Percentiles rank a stretch among this genome's conserved stretches.
Conservation (phyloP, 2,797 vertebrate species). For the Gadopsis bispinosus region DNA sequence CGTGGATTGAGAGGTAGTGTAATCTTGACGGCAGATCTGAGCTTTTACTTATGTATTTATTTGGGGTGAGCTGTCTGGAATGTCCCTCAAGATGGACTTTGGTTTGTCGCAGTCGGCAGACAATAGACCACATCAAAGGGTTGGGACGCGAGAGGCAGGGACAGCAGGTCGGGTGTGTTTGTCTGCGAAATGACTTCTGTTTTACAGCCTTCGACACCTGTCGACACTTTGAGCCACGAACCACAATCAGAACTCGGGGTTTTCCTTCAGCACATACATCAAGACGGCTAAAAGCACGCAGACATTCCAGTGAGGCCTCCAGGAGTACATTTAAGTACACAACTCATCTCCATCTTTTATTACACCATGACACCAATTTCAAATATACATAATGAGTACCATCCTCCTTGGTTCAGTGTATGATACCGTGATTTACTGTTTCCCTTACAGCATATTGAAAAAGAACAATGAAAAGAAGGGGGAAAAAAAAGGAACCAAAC, state of each 20-base stretch:
- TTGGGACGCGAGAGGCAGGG: constrained; percentile 10
- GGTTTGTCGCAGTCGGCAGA: constrained; percentile 61
- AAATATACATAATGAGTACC: constrained; percentile 98
- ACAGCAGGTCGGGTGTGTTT: constrained; percentile 39
- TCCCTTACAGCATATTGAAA: constrained; percentile 85
- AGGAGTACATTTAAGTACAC: constrained; percentile 90
- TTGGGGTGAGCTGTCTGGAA: constrained; percentile 60
- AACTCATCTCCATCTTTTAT: constrained; percentile 93
- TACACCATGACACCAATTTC: constrained; percentile 95
- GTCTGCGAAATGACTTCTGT: constrained; percentile 48
- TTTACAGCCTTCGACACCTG: constrained; percentile 81
- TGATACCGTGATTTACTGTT: constrained; percentile 92
- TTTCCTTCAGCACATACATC: background rate
- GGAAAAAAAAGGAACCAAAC: constrained; percentile 73
- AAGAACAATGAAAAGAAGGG: constrained; percentile 73
- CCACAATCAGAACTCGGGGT: background rate
- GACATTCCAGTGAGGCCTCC: constrained; percentile 18
- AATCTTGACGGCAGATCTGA: constrained; percentile 46
- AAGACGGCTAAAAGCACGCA: background rate
- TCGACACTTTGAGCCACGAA: constrained; percentile 52
- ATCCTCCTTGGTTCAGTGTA: constrained; percentile 90
- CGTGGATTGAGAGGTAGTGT: constrained; percentile 9
- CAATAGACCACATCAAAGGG: constrained; percentile 70
- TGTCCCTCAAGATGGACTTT: constrained; percentile 81
- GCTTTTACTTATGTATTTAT: constrained; percentile 37